phyloP scores from a whole-genome alignment of 2,113 vertebrate species.

The Spermophilus dauricus region DNA sequence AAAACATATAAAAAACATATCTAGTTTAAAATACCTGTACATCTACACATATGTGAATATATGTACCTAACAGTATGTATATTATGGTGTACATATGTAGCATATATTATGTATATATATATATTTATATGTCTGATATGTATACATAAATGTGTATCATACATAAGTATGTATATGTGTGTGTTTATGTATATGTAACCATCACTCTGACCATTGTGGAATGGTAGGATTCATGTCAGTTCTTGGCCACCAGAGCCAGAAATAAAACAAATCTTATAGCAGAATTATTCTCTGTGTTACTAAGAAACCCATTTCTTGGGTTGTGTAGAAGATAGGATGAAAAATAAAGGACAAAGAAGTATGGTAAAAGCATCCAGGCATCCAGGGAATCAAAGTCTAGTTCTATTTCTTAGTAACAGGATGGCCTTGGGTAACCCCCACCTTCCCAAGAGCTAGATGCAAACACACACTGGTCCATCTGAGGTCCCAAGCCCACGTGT shows the following conservation, averaged over 20 bases:
- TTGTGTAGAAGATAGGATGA: neutral
- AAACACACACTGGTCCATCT: neutral
- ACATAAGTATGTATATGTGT: neutral
- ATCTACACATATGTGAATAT: neutral
- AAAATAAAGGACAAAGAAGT: neutral
- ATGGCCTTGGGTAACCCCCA: neutral
- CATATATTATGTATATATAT: neutral
- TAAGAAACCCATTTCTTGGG: slow-evolving; percentile 5
- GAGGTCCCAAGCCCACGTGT: neutral
- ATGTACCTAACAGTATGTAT: neutral
- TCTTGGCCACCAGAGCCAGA: neutral
- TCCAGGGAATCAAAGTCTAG: neutral
- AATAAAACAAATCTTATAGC: slow-evolving; percentile 15
- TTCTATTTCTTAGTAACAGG: neutral
- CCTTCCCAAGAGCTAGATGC: neutral
- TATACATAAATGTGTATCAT: neutral
- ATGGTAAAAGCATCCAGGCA: neutral
- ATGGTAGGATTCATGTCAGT: neutral
- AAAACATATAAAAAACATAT: neutral
- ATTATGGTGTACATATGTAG: neutral
- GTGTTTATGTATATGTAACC: neutral
- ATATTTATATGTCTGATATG: neutral
- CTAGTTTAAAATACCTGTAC: neutral
- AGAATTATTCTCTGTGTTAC: neutral
- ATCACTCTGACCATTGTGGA: neutral